Conservation (phyloP, 2,113 vertebrate genomes). For the Muntiacus muntjak region DNA sequence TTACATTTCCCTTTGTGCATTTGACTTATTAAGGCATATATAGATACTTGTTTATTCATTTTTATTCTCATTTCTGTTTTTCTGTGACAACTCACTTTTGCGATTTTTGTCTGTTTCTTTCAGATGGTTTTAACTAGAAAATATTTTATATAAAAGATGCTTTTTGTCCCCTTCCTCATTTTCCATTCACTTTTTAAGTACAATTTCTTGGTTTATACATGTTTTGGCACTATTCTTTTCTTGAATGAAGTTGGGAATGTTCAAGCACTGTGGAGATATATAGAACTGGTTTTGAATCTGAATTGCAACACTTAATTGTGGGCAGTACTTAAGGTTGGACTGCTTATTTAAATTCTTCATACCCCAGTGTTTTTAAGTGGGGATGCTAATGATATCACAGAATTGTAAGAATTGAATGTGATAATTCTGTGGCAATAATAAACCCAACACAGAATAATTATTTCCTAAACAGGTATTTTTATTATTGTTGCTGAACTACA, state of each 20-base stretch:
- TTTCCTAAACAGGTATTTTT: background rate
- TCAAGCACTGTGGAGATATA: rapidly evolving
- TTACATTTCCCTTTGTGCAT: background rate
- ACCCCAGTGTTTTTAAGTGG: background rate
- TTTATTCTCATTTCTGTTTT: background rate
- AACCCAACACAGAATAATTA: background rate
- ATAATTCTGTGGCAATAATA: background rate
- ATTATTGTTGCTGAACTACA: background rate
- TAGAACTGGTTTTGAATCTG: background rate
- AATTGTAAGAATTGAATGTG: background rate
- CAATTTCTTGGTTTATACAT: background rate
- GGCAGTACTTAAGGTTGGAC: background rate
- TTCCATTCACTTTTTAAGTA: background rate
- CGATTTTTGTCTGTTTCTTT: background rate
- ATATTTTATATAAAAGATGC: background rate
- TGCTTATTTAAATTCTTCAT: background rate
- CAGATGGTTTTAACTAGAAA: background rate
- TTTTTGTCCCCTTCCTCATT: background rate
- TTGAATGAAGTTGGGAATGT: background rate
- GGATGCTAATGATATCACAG: background rate
- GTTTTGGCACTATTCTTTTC: background rate
- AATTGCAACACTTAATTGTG: background rate
- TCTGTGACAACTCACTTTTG: background rate
- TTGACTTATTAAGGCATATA: background rate
- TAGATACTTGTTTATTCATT: background rate